These are phyloP conservation scores for Mamestra configurata DNA, from an alignment of 1,140 invertebrate species.

Conservation along the genomic window DNA sequence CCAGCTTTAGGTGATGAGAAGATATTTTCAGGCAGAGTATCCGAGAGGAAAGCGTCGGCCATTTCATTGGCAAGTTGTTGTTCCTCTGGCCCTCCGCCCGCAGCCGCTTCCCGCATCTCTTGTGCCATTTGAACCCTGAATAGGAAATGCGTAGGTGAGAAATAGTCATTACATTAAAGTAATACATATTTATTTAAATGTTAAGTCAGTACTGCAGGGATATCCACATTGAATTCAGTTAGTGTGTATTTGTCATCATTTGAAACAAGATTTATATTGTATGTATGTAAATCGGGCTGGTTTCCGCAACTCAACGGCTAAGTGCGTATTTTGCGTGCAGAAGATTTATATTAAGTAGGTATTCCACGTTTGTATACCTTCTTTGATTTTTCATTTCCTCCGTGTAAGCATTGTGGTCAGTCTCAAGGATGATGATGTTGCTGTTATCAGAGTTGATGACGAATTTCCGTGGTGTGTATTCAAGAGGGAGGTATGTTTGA, in stretches of 20 bases:
- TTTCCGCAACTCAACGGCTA: too few species aligned
- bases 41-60: constrained; percentile 98
- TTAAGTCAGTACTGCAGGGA: constrained; percentile 79
- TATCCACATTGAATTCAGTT: constrained; percentile 75
- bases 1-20: constrained; percentile 99
- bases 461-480: constrained; percentile 99
- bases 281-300: too few species aligned
- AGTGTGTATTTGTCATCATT: constrained; percentile 83
- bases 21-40: constrained; percentile 96
- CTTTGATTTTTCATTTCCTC: constrained; percentile 98
- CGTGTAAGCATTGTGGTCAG: constrained; percentile 99
- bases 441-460: constrained; percentile 97
- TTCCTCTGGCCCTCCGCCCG: constrained; percentile 94
- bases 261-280: constrained; percentile 32
- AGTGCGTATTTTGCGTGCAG: too few species aligned
- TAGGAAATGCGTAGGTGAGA: constrained; percentile 44
- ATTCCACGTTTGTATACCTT: constrained; percentile 84
- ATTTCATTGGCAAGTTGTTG: constrained; percentile 98
- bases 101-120: constrained; percentile 98
- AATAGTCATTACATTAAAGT: background rate
- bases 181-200: background rate
- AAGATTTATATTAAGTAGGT: background rate
- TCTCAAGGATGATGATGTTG: constrained; percentile 97
- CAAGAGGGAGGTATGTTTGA: constrained; percentile 96
- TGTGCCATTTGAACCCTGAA: constrained; percentile 92